These are phyloP conservation scores for Macrosteles quadrilineatus DNA, from an alignment of 1,140 invertebrate genomes.

Conservation along the genomic window DNA sequence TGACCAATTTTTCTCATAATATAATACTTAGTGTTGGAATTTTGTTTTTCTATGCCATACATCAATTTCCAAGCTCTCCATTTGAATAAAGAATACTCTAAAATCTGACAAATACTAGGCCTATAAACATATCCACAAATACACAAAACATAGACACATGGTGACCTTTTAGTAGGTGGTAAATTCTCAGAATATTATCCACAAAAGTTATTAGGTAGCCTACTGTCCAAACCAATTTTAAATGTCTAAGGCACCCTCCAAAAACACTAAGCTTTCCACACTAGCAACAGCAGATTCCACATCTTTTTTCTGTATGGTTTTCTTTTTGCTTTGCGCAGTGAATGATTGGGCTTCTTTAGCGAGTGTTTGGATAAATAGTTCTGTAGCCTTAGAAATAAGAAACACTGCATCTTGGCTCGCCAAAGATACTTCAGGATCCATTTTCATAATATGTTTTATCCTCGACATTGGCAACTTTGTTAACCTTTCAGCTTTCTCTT, in stretches of 20 bases:
- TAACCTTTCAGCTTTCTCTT: constrained; percentile 8
- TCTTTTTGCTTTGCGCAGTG: constrained; percentile 72
- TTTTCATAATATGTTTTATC: constrained; percentile 83
- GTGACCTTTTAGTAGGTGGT: too few relatives aligned
- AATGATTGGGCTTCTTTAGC: constrained; percentile 74
- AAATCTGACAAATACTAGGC: too few relatives aligned
- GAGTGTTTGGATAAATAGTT: constrained; percentile 81
- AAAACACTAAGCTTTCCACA: constrained; percentile 71
- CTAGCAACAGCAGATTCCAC: constrained; percentile 71
- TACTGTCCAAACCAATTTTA: too few relatives aligned
- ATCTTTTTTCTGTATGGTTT: constrained; percentile 80
- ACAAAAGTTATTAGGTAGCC: too few relatives aligned
- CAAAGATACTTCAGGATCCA: constrained; percentile 77
- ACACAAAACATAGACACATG: too few relatives aligned
- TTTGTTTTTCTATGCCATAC: too few relatives aligned
- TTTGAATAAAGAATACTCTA: too few relatives aligned
- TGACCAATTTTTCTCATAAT: too few relatives aligned
- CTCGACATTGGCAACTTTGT: constrained; percentile 66
- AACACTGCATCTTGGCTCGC: constrained; percentile 79
- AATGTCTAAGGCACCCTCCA: constrained; percentile 71
- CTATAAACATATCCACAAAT: too few relatives aligned
- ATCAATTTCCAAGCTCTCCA: too few relatives aligned
- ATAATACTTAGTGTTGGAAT: too few relatives aligned
- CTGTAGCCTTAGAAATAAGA: constrained; percentile 79
- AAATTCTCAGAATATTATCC: too few relatives aligned